Evolutionary conservation across 2,888 invertebrate genomes (phyloP).

Genomic region (Ceramica pisi): DNA sequence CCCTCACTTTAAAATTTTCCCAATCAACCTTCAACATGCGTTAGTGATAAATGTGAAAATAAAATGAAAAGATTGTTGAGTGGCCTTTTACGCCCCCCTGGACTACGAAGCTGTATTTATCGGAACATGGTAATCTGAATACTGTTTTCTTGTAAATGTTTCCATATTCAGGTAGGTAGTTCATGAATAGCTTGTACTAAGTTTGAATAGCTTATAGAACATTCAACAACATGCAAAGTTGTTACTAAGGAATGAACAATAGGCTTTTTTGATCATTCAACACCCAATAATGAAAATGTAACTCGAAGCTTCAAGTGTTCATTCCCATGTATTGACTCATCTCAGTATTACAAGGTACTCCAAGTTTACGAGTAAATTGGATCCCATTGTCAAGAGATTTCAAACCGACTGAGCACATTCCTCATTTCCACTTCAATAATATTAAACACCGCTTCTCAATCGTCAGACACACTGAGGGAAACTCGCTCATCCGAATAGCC

Average conservation of each 20-base stretch:
- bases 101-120: not conserved
- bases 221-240: not conserved
- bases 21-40: no score
- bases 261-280: constrained; percentile 9
- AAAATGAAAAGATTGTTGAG: no score
- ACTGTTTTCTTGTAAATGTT: constrained; percentile 38
- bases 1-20: no score
- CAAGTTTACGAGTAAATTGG: constrained; percentile 66
- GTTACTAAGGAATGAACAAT: not conserved
- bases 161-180: constrained; percentile 23
- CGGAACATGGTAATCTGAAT: not conserved
- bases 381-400: constrained; percentile 72
- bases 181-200: constrained; percentile 22
- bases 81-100: no score
- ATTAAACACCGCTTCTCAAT: constrained; percentile 72
- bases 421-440: constrained; percentile 79
- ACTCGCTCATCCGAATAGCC: constrained; percentile 81
- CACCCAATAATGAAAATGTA: constrained; percentile 24
- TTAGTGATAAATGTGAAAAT: no score
- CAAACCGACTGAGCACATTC: constrained; percentile 74
- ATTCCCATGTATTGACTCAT: constrained; percentile 51
- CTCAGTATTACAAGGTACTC: constrained; percentile 60
- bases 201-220: constrained; percentile 13
- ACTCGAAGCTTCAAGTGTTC: constrained; percentile 40
- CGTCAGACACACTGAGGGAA: constrained; percentile 70